Evolutionary conservation across 2,113 vertebrate genomes (phyloP), one percentile per base, ranked within the genome.

Genomic region (Hemichromis elongatus): DNA sequence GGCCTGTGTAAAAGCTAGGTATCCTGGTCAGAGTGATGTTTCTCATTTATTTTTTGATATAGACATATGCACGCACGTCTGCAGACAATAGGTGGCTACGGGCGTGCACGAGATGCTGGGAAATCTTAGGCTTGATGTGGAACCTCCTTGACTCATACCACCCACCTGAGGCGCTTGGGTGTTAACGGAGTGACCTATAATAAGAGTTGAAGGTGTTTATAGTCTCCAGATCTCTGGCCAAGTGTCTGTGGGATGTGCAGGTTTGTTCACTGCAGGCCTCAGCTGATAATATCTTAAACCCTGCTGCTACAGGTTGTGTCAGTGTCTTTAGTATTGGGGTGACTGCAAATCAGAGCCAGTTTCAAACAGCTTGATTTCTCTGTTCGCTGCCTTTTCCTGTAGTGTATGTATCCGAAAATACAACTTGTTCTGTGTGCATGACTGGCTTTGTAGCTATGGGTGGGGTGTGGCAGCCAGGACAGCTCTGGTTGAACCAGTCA

Each of bases 41-140:
- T 6, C 30, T 37, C 59, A 35, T 37, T 68, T 26, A 1, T 68
- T 0, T 26, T 0, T 6, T 0, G 10, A 63, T 5, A 8, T n/a
- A 37, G 26, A 10, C 37, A 7, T 7, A 1, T 26, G 68, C 42
- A 7, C 14, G 24, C 40, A 7, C 42, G 19, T 42, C 40, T 73
- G 24, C 68, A 47, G 59, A 33, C 26, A 7, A 7, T 18, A 18
- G 6, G 7, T 14, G 45, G 14, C 3, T 3, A 1, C 14, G 1
- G 14, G 28, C 16, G 5, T 26, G 14, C 68, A 30, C 68, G 5
- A 7, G 0, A 6, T 40, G 33, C 11, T 66, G 35, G 11, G n/a
- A 68, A 47, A 11, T 28, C 68, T 12, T 1, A 10, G 21, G 19
- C n/a, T 1, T 53, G 18, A 53, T 53, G 19, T 19, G 50, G 19